Evolutionary conservation across 2,888 invertebrate genomes (phyloP), one percentile per base, ranked within the genome.

Genomic region (Syritta pipiens): DNA sequence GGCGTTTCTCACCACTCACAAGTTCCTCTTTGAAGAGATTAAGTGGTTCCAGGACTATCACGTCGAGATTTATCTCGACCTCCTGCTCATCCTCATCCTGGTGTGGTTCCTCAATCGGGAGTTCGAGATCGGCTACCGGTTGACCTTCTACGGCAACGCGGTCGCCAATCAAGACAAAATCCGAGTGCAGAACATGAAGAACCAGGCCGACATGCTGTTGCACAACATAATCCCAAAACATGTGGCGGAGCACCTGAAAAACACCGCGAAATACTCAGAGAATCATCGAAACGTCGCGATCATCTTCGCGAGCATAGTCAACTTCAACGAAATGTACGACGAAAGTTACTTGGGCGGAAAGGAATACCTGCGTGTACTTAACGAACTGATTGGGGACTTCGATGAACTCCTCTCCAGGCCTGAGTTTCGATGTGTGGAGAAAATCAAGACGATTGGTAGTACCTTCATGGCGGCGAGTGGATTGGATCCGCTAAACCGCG

Each of bases 381-480:
- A 99, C 89, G 98, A 99, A 87, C 90, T 99, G 57, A 97, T 98
- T 79, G 97, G 95, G 0, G 98, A 99, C 88, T 98, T 98, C 85
- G 98, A 99, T 86, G 98, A 98, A 85, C 89, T 98, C 49, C 89
- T 99, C 4, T 94, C 95, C 72, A 91, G 94, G 40, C 91, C 93
- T 0, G 93, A 95, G 82, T 97, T 95, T 84, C 92, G 93, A 37
- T 94, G 95, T 83, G 96, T 99, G 4, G 98, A 98, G 87, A 99
- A 99, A 89, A 99, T 99, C 82, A 99, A 99, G 89, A 98, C 98
- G 0, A 98, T 98, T 77, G 97, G 97, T 3, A 96, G 96, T 82
- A 97, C 97, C 0, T 98, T 97, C 85, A 99, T 99, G 98, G 98
- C 97, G 1, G 98, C 98, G 0, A 96, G 97, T 72, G 98, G 98